Evolutionary conservation across 1,140 invertebrate genomes (phyloP), one percentile per base, ranked within the genome.

Genomic region (Paramacrobiotus metropolitanus): DNA sequence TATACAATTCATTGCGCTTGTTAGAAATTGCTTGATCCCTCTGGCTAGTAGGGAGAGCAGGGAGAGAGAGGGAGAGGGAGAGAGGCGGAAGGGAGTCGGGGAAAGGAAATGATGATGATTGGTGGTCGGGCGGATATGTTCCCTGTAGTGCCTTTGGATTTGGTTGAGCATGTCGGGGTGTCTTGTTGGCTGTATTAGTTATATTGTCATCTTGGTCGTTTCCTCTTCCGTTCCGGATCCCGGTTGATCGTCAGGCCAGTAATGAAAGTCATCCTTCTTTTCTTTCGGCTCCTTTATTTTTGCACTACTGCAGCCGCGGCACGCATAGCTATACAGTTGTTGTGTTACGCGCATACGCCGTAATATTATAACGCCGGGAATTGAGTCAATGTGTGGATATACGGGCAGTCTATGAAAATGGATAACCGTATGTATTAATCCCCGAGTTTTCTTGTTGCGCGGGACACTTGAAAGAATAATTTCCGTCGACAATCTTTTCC

Each of bases 121-220:
- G 34, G 34, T n/a, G n/a, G n/a, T n/a, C n/a, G n/a, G n/a, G n/a
- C n/a, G n/a, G n/a, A n/a, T n/a, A n/a, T n/a, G 34, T 40, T 40
- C 34, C 34, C 34, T 40, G 9, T 40, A 9, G 9, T 40, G 9
- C 34, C 9, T 40, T n/a, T n/a, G n/a, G n/a, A n/a, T n/a, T n/a
- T n/a, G n/a, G 34, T n/a, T 40, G 34, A n/a, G 24, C 48, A 28
- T 55, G 34, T 28, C 48, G 48, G 48, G 48, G 48, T 55, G 48
- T 55, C 48, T 55, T 55, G 48, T 55, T 55, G 48, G 15, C 48
- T 24, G 24, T 55, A 55, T 55, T 55, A 55, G 48, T 55, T 55
- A 55, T 55, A 55, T 55, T 55, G 48, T 55, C 48, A 55, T 18
- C 48, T 28, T 55, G 48, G 48, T 55, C 48, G 48, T 55, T 55